phyloP scores from a whole-genome alignment of 1,140 invertebrate species.

The Drosophila setifemur region DNA sequence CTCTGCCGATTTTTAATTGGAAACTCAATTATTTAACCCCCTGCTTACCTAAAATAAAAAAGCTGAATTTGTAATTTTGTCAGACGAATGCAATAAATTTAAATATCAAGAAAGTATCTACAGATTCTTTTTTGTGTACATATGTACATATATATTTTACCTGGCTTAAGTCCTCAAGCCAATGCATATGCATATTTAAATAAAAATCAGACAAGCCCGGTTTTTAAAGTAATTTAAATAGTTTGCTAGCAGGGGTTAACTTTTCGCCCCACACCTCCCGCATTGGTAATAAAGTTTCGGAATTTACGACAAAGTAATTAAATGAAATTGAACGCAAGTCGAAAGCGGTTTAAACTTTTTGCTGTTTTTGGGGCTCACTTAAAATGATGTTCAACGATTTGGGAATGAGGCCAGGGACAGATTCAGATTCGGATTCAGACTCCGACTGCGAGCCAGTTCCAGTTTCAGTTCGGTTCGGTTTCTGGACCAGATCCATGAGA shows the following conservation, averaged over 20 bases:
- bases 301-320: conserved; percentile 64
- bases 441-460: not conserved
- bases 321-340: conserved; percentile 68
- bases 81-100: too few species aligned
- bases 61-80: too few species aligned
- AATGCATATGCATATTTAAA: too few species aligned
- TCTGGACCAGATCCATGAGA: conserved; percentile 21
- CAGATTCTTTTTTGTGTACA: too few species aligned
- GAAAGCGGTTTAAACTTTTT: conserved; percentile 64
- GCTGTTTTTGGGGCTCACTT: conserved; percentile 22
- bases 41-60: not conserved
- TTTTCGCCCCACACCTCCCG: not conserved
- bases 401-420: conserved; percentile 38
- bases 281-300: conserved; percentile 55
- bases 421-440: not conserved
- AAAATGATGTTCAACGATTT: conserved; percentile 51
- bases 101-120: too few species aligned
- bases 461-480: conserved; percentile 18
- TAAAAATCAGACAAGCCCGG: too few species aligned
- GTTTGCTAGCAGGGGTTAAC: conserved; percentile 8
- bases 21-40: not conserved
- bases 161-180: too few species aligned
- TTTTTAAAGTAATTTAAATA: not conserved
- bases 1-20: not conserved
- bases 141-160: too few species aligned